These are phyloP conservation scores for Hyperoplus immaculatus DNA, from an alignment of 2,797 vertebrate species.

Conservation along the genomic window DNA sequence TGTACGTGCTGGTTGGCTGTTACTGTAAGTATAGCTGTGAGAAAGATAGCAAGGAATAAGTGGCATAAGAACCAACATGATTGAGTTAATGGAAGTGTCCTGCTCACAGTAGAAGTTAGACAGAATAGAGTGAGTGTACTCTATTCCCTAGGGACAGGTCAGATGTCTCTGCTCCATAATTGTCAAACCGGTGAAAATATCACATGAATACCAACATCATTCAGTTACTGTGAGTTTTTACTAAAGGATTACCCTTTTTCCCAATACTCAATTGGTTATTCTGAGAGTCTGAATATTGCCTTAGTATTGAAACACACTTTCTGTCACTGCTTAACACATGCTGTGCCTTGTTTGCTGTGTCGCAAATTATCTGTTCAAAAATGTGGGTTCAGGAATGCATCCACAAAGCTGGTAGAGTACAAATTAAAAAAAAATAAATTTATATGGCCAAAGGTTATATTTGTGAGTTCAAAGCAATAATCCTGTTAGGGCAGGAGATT, in stretches of 20 bases:
- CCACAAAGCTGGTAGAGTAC: neutral
- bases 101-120: neutral
- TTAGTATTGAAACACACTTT: neutral
- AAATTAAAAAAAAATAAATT: too few relatives aligned
- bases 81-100: neutral
- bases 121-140: too few relatives aligned
- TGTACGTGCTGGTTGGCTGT: too few relatives aligned
- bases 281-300: neutral
- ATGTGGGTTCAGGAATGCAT: neutral
- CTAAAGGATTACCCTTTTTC: neutral
- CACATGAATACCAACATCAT: neutral
- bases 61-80: neutral
- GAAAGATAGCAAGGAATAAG: too few relatives aligned
- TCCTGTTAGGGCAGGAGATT: neutral
- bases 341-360: neutral
- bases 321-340: neutral
- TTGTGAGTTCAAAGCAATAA: neutral
- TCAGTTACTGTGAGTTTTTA: too few relatives aligned
- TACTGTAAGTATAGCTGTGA: too few relatives aligned
- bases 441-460: neutral
- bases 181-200: neutral
- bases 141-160: too few relatives aligned
- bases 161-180: neutral
- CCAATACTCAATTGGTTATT: too few relatives aligned
- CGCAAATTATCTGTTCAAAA: neutral